phyloP scores from a whole-genome alignment of 1,140 invertebrate genomes.

The Subanguina moxae region DNA sequence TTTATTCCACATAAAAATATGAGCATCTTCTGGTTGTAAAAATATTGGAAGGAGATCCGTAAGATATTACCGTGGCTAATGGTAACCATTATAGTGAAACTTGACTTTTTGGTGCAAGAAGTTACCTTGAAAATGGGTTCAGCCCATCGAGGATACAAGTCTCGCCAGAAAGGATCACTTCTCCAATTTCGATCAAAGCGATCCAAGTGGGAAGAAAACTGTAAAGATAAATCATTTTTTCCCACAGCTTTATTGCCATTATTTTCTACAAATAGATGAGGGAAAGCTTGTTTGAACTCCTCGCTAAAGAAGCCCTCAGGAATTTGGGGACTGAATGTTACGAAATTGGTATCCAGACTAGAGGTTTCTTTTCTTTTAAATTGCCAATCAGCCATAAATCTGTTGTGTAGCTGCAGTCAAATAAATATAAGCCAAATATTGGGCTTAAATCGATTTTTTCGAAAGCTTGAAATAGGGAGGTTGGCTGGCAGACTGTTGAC shows the following conservation, averaged over 20 bases:
- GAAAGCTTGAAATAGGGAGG: background rate
- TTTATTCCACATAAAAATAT: no score
- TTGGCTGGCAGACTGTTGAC: slow-evolving; percentile 15
- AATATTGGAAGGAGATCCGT: no score
- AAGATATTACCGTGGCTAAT: no score
- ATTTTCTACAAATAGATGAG: slow-evolving; percentile 5
- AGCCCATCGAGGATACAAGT: slow-evolving; percentile 55
- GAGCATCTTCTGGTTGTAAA: no score
- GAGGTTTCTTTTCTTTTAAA: no score
- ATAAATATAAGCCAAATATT: no score
- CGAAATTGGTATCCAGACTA: no score
- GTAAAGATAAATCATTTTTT: slow-evolving; percentile 18
- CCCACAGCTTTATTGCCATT: background rate
- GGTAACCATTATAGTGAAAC: no score
- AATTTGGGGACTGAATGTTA: background rate
- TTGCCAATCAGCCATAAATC: no score
- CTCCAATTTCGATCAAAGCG: slow-evolving; percentile 57
- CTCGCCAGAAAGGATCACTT: slow-evolving; percentile 56
- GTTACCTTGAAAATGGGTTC: slow-evolving; percentile 54
- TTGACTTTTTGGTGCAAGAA: no score
- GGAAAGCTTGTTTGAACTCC: slow-evolving; percentile 24
- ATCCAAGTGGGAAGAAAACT: slow-evolving; percentile 57
- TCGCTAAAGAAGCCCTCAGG: slow-evolving; percentile 14
- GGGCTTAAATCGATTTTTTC: background rate
- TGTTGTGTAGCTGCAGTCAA: no score